phyloP scores from a whole-genome alignment of 2,888 invertebrate species.

The Caenorhabditis afra region DNA sequence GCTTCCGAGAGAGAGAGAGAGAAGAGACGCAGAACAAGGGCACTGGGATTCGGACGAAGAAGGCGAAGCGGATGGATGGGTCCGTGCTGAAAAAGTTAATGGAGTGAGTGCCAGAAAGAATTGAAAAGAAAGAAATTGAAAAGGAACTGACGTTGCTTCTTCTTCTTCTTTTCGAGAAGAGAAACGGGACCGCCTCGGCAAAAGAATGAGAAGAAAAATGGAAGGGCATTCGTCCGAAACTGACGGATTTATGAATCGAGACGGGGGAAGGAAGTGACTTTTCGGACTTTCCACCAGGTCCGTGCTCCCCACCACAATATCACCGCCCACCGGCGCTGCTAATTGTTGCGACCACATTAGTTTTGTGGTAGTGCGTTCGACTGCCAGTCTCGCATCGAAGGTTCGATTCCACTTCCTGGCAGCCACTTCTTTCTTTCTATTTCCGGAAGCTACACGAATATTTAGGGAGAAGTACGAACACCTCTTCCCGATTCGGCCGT shows the following conservation, averaged over 20 bases:
- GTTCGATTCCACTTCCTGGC: no score
- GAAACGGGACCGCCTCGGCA: no score
- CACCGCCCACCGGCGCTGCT: no score
- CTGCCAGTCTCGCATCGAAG: no score
- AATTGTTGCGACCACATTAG: no score
- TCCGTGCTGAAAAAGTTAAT: constrained; percentile 41
- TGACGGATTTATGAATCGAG: background rate
- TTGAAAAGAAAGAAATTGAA: constrained; percentile 7
- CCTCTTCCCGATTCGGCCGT: no score
- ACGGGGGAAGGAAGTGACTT: background rate
- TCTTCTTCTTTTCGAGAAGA: no score
- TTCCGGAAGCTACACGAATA: no score
- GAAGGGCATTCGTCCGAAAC: background rate
- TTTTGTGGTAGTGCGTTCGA: no score
- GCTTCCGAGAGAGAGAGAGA: constrained; percentile 10
- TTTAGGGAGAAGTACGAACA: no score
- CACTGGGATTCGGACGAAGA: constrained; percentile 15
- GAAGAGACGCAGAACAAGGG: constrained; percentile 27
- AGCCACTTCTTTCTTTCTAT: no score
- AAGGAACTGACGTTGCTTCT: background rate
- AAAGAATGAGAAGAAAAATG: background rate
- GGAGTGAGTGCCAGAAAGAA: constrained; percentile 21
- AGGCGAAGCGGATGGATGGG: background rate
- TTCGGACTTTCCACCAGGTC: background rate
- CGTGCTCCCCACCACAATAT: no score